phyloP scores from a whole-genome alignment of 1,140 invertebrate genomes.

The Diorhabda sublineata region DNA sequence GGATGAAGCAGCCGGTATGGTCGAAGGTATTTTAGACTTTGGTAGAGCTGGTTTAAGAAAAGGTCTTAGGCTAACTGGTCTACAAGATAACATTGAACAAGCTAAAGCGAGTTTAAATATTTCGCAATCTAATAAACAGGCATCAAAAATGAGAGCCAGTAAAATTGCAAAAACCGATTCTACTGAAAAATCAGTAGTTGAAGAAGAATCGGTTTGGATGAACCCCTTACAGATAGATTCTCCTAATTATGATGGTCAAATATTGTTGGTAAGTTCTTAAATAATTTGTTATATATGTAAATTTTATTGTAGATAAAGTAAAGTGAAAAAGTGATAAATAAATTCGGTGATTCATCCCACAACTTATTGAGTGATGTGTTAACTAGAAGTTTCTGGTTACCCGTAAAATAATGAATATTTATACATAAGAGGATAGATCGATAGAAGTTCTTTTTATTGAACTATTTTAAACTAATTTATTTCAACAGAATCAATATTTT shows the following conservation, averaged over 20 bases:
- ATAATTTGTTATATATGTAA: not conserved
- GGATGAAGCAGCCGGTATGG: constrained; percentile 57
- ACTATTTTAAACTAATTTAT: no score
- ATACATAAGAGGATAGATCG: no score
- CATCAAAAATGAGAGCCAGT: constrained; percentile 20
- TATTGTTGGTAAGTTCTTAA: constrained; percentile 35
- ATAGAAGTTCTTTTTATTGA: no score
- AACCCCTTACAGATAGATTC: constrained; percentile 37
- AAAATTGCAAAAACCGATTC: constrained; percentile 22
- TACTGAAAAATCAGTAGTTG: constrained; percentile 19
- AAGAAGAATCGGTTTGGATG: constrained; percentile 38
- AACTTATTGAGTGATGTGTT: no score
- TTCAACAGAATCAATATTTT: no score
- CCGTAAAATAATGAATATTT: no score
- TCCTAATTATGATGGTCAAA: constrained; percentile 35
- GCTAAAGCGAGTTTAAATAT: constrained; percentile 24
- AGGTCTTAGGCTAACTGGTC: constrained; percentile 53
- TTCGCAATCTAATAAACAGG: constrained; percentile 13
- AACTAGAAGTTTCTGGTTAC: no score
- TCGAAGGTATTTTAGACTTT: constrained; percentile 56
- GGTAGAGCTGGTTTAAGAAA: constrained; percentile 56
- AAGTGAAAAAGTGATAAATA: no score
- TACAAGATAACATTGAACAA: constrained; percentile 51
- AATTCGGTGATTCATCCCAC: no score
- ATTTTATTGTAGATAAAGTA: no score